These are phyloP conservation scores for Blastobasis lacticolella DNA, from an alignment of 2,888 invertebrate genomes.

Conservation along the genomic window DNA sequence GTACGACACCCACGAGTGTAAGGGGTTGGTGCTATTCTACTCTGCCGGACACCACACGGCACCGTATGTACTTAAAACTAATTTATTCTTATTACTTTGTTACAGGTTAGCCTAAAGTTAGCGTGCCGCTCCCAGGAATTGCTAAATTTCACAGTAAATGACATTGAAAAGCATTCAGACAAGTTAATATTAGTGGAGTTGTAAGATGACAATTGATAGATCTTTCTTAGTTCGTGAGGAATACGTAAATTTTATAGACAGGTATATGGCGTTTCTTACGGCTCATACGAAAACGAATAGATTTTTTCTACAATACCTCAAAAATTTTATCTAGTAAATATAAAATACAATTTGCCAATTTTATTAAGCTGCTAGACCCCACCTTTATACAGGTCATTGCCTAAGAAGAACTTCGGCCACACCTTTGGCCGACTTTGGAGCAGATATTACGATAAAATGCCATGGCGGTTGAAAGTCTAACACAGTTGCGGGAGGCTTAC, in stretches of 20 bases:
- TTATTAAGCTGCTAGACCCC: not conserved
- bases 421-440: slow-evolving; percentile 11
- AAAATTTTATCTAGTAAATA: too few species aligned
- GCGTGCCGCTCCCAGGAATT: slow-evolving; percentile 1
- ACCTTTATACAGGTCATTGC: not conserved
- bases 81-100: not conserved
- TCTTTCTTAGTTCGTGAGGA: not conserved
- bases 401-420: slow-evolving; percentile 7
- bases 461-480: slow-evolving; percentile 14
- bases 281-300: not conserved
- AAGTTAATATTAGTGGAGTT: not conserved
- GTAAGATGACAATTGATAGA: not conserved
- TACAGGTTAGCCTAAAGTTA: slow-evolving; percentile 1
- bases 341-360: not conserved
- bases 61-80: not conserved
- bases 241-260: not conserved
- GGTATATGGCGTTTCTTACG: not conserved
- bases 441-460: slow-evolving; percentile 9
- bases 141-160: not conserved
- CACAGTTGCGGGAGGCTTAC: slow-evolving; percentile 8
- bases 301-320: not conserved
- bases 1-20: too few species aligned
- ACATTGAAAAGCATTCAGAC: not conserved
- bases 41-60: too few species aligned
- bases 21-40: too few species aligned